Evolutionary conservation across 2,113 vertebrate genomes (phyloP).

Genomic region (Planiliza haematocheilus): DNA sequence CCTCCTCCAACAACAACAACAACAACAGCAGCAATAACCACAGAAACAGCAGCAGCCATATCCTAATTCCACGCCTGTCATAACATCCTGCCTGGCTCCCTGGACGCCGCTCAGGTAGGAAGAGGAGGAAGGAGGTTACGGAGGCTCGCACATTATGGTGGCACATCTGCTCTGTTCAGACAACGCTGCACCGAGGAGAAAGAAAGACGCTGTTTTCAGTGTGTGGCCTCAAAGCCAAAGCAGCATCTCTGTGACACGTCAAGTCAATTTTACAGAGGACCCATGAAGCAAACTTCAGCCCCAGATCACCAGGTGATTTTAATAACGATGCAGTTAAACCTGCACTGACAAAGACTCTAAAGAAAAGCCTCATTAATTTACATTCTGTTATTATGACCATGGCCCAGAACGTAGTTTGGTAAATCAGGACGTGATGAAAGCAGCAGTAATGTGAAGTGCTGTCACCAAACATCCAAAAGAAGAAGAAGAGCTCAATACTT

Average conservation of each 20-base stretch:
- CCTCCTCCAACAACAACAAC: background rate
- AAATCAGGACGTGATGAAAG: too few relatives aligned
- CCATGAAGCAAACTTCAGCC: slow-evolving; percentile 1
- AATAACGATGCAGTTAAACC: background rate
- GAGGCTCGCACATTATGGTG: slow-evolving; percentile 46
- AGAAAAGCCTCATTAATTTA: too few relatives aligned
- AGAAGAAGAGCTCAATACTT: too few relatives aligned
- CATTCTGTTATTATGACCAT: too few relatives aligned
- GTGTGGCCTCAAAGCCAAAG: slow-evolving; percentile 4
- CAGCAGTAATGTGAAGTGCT: too few relatives aligned
- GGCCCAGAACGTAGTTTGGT: too few relatives aligned
- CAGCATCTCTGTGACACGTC: slow-evolving; percentile 6
- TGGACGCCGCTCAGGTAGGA: slow-evolving; percentile 55
- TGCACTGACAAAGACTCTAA: background rate
- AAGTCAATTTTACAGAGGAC: slow-evolving; percentile 14
- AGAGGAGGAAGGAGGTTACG: slow-evolving; percentile 43
- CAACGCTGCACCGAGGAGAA: background rate
- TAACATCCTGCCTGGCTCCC: slow-evolving; percentile 39
- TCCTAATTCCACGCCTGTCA: slow-evolving; percentile 55
- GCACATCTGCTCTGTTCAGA: slow-evolving; percentile 57
- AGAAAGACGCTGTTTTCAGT: slow-evolving; percentile 15
- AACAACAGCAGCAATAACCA: slow-evolving; percentile 5
- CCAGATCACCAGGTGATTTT: background rate
- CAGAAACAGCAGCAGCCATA: slow-evolving; percentile 37
- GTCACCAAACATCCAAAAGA: too few relatives aligned